phyloP scores from a whole-genome alignment of 2,797 vertebrate species.

The Micrastur ruficollis region DNA sequence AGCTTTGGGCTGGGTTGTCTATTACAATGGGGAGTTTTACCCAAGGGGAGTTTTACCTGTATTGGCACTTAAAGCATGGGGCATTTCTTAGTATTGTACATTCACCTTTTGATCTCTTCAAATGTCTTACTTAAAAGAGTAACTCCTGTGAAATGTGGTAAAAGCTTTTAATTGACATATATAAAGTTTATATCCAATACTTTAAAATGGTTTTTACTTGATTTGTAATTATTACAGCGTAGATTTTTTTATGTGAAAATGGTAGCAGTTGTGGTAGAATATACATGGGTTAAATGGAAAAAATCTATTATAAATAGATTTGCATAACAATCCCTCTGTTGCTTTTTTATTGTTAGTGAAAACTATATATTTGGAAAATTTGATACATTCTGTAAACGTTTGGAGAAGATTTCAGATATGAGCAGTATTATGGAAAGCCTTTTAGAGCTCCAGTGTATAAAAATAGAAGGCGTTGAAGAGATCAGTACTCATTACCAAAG shows the following conservation, averaged over 20 bases:
- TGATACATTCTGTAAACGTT: constrained; percentile 82
- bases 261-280: not conserved
- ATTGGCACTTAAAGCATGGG: not conserved
- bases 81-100: not conserved
- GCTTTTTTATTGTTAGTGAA: constrained; percentile 72
- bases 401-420: constrained; percentile 83
- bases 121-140: not conserved
- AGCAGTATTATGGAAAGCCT: constrained; percentile 78
- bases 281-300: not conserved
- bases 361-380: constrained; percentile 89
- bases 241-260: not conserved
- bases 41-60: not conserved
- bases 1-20: not conserved
- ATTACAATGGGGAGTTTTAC: not conserved
- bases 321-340: not conserved
- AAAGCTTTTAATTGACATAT: not conserved
- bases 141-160: not conserved
- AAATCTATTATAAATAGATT: not conserved
- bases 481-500: constrained; percentile 75
- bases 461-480: constrained; percentile 83
- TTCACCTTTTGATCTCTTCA: not conserved
- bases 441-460: constrained; percentile 74
- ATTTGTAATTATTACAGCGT: not conserved
- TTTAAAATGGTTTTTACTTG: not conserved
- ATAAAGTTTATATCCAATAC: not conserved